Base-by-base conservation (phyloP, 2,113 vertebrate species). In the Clarias macrocephalus region DNA sequence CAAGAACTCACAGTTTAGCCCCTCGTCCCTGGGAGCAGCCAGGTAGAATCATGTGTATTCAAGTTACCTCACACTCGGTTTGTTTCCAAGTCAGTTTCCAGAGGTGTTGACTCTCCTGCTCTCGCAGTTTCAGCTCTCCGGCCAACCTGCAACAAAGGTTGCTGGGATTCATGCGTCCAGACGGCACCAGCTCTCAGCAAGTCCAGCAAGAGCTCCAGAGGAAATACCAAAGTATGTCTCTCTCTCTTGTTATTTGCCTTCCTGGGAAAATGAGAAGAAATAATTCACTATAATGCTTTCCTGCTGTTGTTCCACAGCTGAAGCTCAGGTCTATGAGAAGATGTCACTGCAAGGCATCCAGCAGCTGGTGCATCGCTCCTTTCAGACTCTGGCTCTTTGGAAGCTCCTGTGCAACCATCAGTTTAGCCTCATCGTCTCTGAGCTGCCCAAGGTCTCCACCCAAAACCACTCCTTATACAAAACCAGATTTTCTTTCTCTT, bases 351-450 rank as follows among this genome's bases (percentile, higher is more conserved):
- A 99, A 92, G 96, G 96, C 25, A 96, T 98, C 83, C 98, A 99
- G 92, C 96, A 97, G 81, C 91, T 99, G 82, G 96, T 99, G 89
- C 96, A 95, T 89, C 97, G 97, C 92, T 98, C 97, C n/a, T 98
- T 96, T 91, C 97, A 99, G 88, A 97, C 97, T 16, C 81, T 99
- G 91, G 96, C 97, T 62, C 94, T 99, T 10, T 99, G 98, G 98
- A 99, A 98, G 84, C 94, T 99, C 66, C 95, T 99, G 1, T 99
- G 97, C 91, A 98, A 99, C 85, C 98, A 99, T 91, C 97, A 99
- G 12, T 98, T 99, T 91, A 96, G 94, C 92, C 92, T 96, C 91
- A 96, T 99, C 91, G 96, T 98, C 57, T 95, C 97, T 54, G 97
- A 99, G 86, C 95, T 99, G 91, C 97, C 97, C 68, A 99, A 98